These are phyloP conservation scores for Abrostola tripartita DNA, from an alignment of 2,888 invertebrate genomes.

Conservation along the genomic window DNA sequence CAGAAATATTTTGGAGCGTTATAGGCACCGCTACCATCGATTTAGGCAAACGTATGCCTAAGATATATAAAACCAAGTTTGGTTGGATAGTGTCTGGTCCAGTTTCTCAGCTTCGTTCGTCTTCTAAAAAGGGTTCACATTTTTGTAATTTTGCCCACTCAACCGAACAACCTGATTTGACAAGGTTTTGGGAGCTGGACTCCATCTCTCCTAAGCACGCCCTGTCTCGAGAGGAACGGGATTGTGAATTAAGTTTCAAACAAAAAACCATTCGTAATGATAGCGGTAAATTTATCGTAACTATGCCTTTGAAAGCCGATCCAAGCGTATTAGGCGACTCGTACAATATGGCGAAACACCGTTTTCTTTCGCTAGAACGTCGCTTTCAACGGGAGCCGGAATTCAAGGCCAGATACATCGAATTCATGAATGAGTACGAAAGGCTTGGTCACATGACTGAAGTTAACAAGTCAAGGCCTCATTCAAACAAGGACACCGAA, in stretches of 20 bases:
- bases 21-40: background rate
- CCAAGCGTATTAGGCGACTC: conserved; percentile 6
- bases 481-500: background rate
- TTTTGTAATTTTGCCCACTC: conserved; percentile 5
- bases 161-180: background rate
- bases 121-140: background rate
- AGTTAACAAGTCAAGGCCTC: conserved; percentile 1
- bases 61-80: conserved; percentile 1
- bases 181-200: conserved; percentile 22
- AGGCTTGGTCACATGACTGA: conserved; percentile 8
- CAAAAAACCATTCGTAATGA: conserved; percentile 23
- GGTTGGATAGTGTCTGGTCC: conserved; percentile 10
- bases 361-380: conserved; percentile 11
- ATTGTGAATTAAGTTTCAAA: conserved; percentile 39
- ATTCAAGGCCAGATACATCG: background rate
- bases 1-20: conserved; percentile 9
- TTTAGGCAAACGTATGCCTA: conserved; percentile 4
- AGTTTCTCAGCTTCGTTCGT: conserved; percentile 1
- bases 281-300: conserved; percentile 34
- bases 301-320: conserved; percentile 5
- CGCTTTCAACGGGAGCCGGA: conserved; percentile 3
- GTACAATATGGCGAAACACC: conserved; percentile 1
- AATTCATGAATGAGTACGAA: conserved; percentile 10
- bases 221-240: conserved; percentile 29
- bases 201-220: conserved; percentile 24